Percentiles rank a stretch among this genome's conserved stretches.
phyloP scores from a whole-genome alignment of 2,888 invertebrate species.

The Monochamus alternatus region DNA sequence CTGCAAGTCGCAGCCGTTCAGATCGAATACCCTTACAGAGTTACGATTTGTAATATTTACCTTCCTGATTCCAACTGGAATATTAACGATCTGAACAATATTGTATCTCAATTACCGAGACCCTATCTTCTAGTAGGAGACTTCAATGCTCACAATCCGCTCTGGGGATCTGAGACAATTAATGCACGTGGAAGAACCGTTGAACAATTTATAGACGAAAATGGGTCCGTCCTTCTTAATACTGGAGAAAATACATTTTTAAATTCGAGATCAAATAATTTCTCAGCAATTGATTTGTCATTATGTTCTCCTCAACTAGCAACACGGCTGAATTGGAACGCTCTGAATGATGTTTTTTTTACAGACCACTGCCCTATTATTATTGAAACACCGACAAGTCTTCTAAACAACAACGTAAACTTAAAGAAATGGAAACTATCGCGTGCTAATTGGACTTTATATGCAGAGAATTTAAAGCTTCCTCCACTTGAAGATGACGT shows the following conservation, averaged over 20 bases:
- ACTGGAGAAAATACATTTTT: not conserved
- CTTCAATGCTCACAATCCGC: not conserved
- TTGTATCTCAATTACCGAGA: too few relatives aligned
- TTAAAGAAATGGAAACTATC: not conserved
- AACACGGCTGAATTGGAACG: not conserved
- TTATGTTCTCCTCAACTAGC: not conserved
- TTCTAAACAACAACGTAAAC: not conserved
- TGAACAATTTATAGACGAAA: not conserved
- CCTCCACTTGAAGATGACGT: not conserved
- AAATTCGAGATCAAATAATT: not conserved
- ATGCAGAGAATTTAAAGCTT: too few relatives aligned
- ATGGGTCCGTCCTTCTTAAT: not conserved
- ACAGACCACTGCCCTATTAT: not conserved
- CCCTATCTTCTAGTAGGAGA: not conserved
- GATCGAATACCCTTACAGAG: not conserved
- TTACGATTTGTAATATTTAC: constrained; percentile 1
- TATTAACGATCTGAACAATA: not conserved
- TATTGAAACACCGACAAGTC: not conserved
- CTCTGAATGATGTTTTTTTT: not conserved
- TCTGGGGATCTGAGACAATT: not conserved
- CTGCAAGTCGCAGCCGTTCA: not conserved
- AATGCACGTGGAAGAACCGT: not conserved
- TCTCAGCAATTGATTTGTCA: not conserved
- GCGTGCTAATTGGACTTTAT: not conserved
- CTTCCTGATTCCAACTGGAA: not conserved